A percentile compares a stretch with the other conserved stretches of the same genome.
phyloP scores from a whole-genome alignment of 2,797 vertebrate species.

The Potorous gilbertii region DNA sequence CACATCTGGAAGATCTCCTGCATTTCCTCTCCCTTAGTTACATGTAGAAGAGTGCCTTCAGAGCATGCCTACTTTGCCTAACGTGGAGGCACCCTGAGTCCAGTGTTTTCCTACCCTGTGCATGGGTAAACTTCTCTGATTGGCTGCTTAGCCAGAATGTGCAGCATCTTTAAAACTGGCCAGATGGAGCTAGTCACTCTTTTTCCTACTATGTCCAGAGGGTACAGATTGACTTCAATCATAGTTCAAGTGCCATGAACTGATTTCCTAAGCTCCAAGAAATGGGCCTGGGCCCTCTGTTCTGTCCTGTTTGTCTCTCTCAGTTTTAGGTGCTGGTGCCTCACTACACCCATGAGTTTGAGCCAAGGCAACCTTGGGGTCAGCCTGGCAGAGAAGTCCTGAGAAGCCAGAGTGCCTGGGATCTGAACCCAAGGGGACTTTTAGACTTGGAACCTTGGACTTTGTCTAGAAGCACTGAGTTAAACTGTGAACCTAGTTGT shows the following conservation, averaged over 20 bases:
- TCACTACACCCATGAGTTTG: background rate
- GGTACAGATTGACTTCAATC: background rate
- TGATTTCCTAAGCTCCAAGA: background rate
- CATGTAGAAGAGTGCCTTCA: background rate
- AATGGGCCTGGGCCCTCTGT: background rate
- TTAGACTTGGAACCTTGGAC: background rate
- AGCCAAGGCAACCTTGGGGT: background rate
- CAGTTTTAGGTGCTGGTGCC: background rate
- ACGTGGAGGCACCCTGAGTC: background rate
- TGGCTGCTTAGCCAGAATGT: background rate
- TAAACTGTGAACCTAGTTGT: background rate
- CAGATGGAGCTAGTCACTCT: background rate
- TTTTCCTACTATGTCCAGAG: background rate
- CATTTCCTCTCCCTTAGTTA: background rate
- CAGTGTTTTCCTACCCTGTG: background rate
- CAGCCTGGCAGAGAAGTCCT: background rate
- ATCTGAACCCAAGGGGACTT: background rate
- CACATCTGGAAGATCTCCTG: background rate
- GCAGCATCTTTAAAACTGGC: background rate
- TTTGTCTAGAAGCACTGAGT: background rate
- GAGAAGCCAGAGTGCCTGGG: background rate
- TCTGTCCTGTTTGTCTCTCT: background rate
- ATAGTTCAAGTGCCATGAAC: background rate
- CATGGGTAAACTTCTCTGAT: background rate
- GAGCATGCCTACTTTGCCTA: background rate